Percentiles rank a stretch among this genome's conserved stretches.
These are phyloP conservation scores for Tinea pellionella DNA, from an alignment of 2,888 invertebrate genomes.

Conservation along the genomic window DNA sequence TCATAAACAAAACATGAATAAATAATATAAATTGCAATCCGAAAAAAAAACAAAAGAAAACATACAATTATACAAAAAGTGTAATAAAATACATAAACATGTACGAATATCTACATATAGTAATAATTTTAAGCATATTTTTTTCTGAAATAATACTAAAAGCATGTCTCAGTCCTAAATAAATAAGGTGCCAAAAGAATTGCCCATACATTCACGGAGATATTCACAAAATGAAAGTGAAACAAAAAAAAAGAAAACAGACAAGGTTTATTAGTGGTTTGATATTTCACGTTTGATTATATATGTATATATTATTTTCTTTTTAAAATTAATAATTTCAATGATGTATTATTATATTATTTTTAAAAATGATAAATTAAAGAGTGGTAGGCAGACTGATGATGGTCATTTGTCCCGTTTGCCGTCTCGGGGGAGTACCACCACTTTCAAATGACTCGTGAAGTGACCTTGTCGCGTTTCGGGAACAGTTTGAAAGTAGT, in stretches of 20 bases:
- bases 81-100: not conserved
- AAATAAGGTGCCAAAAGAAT: conserved; percentile 9
- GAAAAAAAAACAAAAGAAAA: not conserved
- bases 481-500: too few relatives aligned
- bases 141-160: conserved; percentile 3
- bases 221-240: conserved; percentile 1
- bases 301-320: not conserved
- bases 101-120: not conserved
- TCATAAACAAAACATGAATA: not conserved
- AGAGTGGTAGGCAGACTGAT: too few relatives aligned
- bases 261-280: not conserved
- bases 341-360: too few relatives aligned
- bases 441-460: too few relatives aligned
- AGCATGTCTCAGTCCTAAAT: conserved; percentile 1
- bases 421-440: too few relatives aligned
- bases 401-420: too few relatives aligned
- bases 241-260: not conserved
- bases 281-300: not conserved
- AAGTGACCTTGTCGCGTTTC: too few relatives aligned
- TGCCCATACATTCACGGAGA: not conserved
- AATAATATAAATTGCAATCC: too few relatives aligned
- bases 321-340: not conserved
- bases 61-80: not conserved
- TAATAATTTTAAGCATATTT: not conserved
- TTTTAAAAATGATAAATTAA: too few relatives aligned